Evolutionary conservation across 64 coral and sea anemone species (phyloP).

Genomic region (Actinia equina): DNA sequence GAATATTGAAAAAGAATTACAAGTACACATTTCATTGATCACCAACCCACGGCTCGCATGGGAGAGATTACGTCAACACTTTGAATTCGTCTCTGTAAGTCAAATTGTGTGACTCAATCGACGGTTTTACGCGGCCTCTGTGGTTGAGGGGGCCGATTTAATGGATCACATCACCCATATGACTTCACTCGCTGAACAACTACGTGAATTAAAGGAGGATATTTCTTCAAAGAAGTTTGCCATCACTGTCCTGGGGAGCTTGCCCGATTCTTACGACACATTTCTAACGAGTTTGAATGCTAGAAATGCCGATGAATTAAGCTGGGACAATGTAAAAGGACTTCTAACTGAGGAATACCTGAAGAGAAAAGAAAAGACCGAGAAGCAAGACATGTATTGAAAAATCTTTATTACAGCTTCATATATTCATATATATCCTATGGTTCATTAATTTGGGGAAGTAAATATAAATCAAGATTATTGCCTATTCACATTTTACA

Average conservation of each 20-base stretch:
- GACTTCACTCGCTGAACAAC: conserved; percentile 45
- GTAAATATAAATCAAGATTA: too few relatives aligned
- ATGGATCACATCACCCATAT: conserved; percentile 48
- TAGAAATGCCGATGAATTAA: conserved; percentile 43
- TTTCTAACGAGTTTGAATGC: conserved; percentile 56
- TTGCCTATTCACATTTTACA: too few relatives aligned
- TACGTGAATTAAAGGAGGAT: conserved; percentile 51
- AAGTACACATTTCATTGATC: conserved; percentile 34
- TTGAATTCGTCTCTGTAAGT: conserved; percentile 50
- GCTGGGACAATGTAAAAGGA: conserved; percentile 53
- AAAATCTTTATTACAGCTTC: too few relatives aligned
- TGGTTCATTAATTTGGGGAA: too few relatives aligned
- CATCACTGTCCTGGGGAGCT: conserved; percentile 34
- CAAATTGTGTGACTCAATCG: conserved; percentile 38
- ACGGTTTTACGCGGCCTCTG: conserved; percentile 39
- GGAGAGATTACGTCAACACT: conserved; percentile 35
- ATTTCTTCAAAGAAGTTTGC: conserved; percentile 58
- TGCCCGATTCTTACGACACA: conserved; percentile 48
- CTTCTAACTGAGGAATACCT: conserved; percentile 43
- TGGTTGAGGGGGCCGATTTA: conserved; percentile 38
- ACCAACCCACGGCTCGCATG: conserved; percentile 35
- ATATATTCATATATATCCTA: too few relatives aligned
- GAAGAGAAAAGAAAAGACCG: conserved; percentile 42
- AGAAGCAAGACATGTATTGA: conserved; percentile 10
- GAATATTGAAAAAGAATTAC: conserved; percentile 47